These are phyloP conservation scores for Gymnogyps californianus DNA, from an alignment of 2,113 vertebrate species.

Conservation along the genomic window DNA sequence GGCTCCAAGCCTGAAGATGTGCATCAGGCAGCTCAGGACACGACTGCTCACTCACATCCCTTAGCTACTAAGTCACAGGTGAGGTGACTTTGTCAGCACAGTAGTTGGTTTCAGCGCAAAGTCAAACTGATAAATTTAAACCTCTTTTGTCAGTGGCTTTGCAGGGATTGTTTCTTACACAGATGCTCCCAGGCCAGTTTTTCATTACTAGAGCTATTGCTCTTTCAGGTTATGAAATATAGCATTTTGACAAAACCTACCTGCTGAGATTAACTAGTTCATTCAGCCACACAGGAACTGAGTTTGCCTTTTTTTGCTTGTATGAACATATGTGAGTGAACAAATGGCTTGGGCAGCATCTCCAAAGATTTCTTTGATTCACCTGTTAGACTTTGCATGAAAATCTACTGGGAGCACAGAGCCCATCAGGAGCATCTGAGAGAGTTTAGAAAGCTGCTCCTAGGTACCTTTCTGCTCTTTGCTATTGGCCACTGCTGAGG, in stretches of 20 bases:
- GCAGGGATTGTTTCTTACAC: not conserved
- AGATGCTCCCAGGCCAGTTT: not conserved
- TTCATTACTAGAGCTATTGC: not conserved
- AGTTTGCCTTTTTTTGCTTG: not conserved
- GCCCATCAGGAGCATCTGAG: not conserved
- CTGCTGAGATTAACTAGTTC: not conserved
- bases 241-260: not conserved
- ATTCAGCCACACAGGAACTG: not conserved
- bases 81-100: not conserved
- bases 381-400: not conserved
- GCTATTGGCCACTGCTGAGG: fast-evolving
- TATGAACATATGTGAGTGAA: not conserved
- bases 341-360: not conserved
- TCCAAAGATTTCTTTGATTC: not conserved
- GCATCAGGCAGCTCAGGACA: not conserved
- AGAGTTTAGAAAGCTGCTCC: not conserved
- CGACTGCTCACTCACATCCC: not conserved
- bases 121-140: not conserved
- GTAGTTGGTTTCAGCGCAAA: not conserved
- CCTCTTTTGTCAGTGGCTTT: not conserved
- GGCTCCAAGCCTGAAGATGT: not conserved
- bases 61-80: not conserved
- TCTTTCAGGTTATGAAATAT: not conserved
- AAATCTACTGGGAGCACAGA: not conserved
- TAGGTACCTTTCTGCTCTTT: not conserved